Base-by-base conservation (phyloP, 2,888 invertebrate species). In the Philaethria dido region DNA sequence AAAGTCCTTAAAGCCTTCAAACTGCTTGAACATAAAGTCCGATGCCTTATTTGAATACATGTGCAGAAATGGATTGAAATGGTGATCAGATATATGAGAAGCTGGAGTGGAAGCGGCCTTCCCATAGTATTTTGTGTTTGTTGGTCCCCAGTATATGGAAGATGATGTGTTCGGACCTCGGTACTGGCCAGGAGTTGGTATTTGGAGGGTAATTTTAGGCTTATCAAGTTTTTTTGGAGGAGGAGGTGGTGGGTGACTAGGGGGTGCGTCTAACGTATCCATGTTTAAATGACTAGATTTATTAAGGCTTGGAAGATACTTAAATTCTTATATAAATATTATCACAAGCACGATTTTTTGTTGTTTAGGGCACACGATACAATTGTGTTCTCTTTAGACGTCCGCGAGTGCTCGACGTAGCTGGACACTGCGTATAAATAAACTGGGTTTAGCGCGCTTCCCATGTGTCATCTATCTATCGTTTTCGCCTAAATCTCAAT, bases 11-110 rank as follows among this genome's bases (percentile, higher is more conserved):
- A 96, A 95, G 0, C 96, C 97, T 75, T 95, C 95, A 75, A 97
- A 96, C 78, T 96, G 96, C 74, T 96, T 95, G 79, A 96, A 96
- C 93, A 97, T 95, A 76, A 96, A 97, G 73, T 95, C 95, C 0
- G 96, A 96, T 0, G 96, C 95, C 72, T 95, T 96, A 72, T 93
- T 94, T 0, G 94, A 92, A 73, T 95, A 95, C 84, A 94, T 89
- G 52, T 90, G 83, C 71, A 81, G 76, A 71, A 89, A 92, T 3
- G 87, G 93, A 71, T 84, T 88, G 75, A 82, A 86, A 33, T 83
- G 83, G 0, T 85, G 89, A 61, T 88, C 89, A 0, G 90, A 87
- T 0, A 86, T 78, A 66, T 85, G 88, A 0, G 92, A 88, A 0
- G 71, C 85, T 0, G 93, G 80, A 0, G 92, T 89, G 45, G 69